Evolutionary conservation across 2,113 vertebrate genomes (phyloP).

Genomic region (Turnix velox): DNA sequence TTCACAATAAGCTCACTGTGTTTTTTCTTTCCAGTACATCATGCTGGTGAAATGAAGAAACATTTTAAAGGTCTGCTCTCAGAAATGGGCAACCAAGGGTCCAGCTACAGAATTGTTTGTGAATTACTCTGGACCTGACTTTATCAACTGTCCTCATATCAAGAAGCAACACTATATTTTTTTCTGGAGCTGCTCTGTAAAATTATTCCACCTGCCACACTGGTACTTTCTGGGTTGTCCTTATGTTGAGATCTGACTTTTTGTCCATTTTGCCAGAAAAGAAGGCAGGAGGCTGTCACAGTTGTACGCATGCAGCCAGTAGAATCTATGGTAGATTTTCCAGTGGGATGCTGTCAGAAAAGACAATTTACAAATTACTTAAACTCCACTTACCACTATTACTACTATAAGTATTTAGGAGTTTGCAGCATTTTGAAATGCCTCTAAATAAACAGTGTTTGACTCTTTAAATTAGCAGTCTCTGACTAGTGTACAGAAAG

Average conservation of each 20-base stretch:
- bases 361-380: not conserved
- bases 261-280: not conserved
- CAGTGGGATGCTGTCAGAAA: not conserved
- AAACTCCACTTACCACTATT: not conserved
- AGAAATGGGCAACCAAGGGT: not conserved
- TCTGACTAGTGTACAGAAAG: not conserved
- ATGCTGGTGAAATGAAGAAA: not conserved
- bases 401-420: too few relatives aligned
- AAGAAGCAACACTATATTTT: not conserved
- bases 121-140: not conserved
- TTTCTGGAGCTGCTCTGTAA: not conserved
- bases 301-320: rapidly evolving
- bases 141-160: not conserved
- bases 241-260: not conserved
- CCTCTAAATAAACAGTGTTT: not conserved
- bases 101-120: not conserved
- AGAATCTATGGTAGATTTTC: not conserved
- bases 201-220: not conserved
- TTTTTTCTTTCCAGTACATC: not conserved
- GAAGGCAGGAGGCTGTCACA: not conserved
- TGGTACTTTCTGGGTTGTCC: not conserved
- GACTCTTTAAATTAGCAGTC: not conserved
- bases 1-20: not conserved
- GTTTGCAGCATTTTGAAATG: not conserved
- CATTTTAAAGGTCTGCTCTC: not conserved